A percentile compares a stretch with the other conserved stretches of the same genome.
phyloP scores from a whole-genome alignment of 2,113 vertebrate species.

The Gadus macrocephalus region DNA sequence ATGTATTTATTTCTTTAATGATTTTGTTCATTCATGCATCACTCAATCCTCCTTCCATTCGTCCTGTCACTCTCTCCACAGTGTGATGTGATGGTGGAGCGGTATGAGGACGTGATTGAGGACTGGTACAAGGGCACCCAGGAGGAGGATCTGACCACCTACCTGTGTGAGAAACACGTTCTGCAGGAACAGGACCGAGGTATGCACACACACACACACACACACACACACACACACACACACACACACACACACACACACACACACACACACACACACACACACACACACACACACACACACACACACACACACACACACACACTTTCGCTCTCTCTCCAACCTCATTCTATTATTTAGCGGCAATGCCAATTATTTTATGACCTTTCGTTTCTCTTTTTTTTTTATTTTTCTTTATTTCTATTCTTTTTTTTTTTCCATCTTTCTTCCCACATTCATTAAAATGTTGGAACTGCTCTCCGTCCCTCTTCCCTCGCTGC shows the following conservation, averaged over 20 bases:
- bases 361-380: too few relatives aligned
- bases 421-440: neutral
- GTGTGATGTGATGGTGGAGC: slow-evolving; percentile 92
- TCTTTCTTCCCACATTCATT: neutral
- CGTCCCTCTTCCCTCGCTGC: neutral
- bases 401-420: too few relatives aligned
- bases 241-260: neutral
- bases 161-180: slow-evolving; percentile 89
- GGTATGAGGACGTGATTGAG: slow-evolving; percentile 93
- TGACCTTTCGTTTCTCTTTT: too few relatives aligned
- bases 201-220: slow-evolving; percentile 47
- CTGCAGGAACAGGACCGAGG: slow-evolving; percentile 88
- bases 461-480: too few relatives aligned
- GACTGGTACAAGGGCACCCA: slow-evolving; percentile 95
- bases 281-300: neutral
- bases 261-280: neutral
- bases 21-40: neutral
- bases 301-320: neutral
- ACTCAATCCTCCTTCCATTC: neutral
- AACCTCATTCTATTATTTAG: too few relatives aligned
- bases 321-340: neutral
- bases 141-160: slow-evolving; percentile 86
- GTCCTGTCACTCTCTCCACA: slow-evolving; percentile 42
- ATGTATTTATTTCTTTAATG: too few relatives aligned
- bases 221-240: neutral